Percentiles rank a stretch among this genome's conserved stretches.
Evolutionary conservation across 2,797 vertebrate genomes (phyloP).

Genomic region (Danio tinwini): DNA sequence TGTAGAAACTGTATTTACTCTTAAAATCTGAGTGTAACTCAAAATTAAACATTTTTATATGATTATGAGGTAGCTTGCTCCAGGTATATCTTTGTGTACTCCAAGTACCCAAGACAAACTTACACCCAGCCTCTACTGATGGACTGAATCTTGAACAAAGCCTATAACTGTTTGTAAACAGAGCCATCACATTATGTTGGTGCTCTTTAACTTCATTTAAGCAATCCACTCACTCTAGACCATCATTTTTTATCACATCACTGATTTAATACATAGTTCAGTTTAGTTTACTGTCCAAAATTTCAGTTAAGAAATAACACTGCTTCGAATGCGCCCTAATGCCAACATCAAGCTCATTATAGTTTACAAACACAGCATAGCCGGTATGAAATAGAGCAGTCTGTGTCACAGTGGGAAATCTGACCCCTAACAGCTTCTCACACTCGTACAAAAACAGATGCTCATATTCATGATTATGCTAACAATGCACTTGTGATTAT

Average conservation of each 20-base stretch:
- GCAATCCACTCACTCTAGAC: neutral
- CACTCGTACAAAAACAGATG: slow-evolving; percentile 28
- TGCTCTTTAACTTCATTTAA: neutral
- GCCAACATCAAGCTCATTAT: slow-evolving; percentile 52
- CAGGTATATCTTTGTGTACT: neutral
- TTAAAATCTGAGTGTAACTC: neutral
- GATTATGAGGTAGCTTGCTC: neutral
- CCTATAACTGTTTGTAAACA: neutral
- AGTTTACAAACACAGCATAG: slow-evolving; percentile 14
- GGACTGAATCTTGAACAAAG: neutral
- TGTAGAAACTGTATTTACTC: neutral
- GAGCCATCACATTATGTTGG: neutral
- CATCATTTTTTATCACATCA: neutral
- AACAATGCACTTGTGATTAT: slow-evolving; percentile 34
- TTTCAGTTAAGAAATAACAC: neutral
- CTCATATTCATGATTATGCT: slow-evolving; percentile 39
- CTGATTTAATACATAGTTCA: neutral
- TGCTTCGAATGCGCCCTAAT: slow-evolving; percentile 49
- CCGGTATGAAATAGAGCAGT: slow-evolving; percentile 13
- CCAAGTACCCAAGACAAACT: neutral
- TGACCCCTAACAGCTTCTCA: slow-evolving; percentile 31
- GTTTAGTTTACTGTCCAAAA: neutral
- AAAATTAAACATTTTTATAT: neutral
- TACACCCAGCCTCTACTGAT: neutral
- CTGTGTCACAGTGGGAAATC: slow-evolving; percentile 24